Base-by-base conservation (phyloP, 2,113 vertebrate species). In the Perccottus glenii region DNA sequence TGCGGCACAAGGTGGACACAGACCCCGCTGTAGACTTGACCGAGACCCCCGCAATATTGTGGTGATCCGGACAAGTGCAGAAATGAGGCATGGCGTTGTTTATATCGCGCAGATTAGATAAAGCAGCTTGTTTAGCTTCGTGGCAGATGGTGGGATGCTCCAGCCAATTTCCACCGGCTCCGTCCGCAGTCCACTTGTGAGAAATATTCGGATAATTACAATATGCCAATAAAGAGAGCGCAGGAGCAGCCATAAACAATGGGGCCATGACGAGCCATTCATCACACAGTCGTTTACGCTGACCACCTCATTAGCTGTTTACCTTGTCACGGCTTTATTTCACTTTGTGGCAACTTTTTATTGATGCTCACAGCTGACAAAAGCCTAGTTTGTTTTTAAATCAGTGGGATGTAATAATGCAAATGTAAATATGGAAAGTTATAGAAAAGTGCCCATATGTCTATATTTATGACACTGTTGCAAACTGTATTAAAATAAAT, bases 91-190 rank as follows among this genome's bases (percentile, higher is more conserved):
- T 94, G 93, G 88, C 93, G 91, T 86, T 92, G 92, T 92, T 96
- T 94, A 94, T 91, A 87, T 87, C 93, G 93, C 87, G 78, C 88
- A 95, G 94, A 94, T 94, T 94, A 95, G 93, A 95, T 94, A 94
- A 94, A 95, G 91, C 92, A 92, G 93, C 89, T 91, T 94, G 92
- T 95, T 94, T 95, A 89, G 93, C 90, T 90, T 92, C 91, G 83
- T 93, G 92, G 93, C 94, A 96, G 93, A 94, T 94, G 93, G 93
- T 86, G 52, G 12, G 94, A 90, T 90, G 86, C 90, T 93, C 89
- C 93, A 94, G 92, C 91, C 93, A 94, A 91, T 95, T 93, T 93
- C 89, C 92, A 91, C 85, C 82, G 63, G 87, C 87, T 88, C 91
- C 90, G 83, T 90, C 87, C 89, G 90, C 86, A 82, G 92, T 89